A percentile compares a stretch with the other conserved stretches of the same genome.
Conservation (phyloP, 1,140 invertebrate species). For the Calliphora vicina region DNA sequence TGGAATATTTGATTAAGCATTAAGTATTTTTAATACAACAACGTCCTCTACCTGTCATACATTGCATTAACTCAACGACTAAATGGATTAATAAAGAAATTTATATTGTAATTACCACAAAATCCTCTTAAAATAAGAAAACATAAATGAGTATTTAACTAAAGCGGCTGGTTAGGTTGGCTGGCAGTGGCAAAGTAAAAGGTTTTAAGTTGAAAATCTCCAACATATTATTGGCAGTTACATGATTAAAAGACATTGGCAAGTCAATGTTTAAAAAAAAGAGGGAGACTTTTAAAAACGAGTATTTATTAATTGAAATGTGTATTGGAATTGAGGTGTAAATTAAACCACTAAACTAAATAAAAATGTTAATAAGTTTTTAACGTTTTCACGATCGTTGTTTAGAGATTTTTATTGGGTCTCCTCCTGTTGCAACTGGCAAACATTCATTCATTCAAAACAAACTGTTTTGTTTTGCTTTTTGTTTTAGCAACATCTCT, state of each 20-base stretch:
- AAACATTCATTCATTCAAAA: not conserved
- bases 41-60: not conserved
- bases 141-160: not conserved
- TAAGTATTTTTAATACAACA: no score
- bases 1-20: not conserved
- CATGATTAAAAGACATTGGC: not conserved
- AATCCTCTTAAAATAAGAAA: not conserved
- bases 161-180: no score
- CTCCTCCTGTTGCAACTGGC: not conserved
- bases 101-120: not conserved
- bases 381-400: not conserved
- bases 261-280: not conserved
- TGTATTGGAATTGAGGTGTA: not conserved
- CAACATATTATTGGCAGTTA: not conserved
- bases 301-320: not conserved
- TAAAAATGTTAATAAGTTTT: not conserved
- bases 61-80: not conserved
- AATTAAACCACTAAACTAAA: slow-evolving; percentile 12
- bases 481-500: not conserved
- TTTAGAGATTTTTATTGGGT: not conserved
- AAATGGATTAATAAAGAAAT: no score
- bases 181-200: not conserved
- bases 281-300: not conserved
- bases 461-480: no score
- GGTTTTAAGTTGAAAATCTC: not conserved